Percentiles rank a stretch among this genome's conserved stretches.
These are phyloP conservation scores for Drosophila pseudoananassae DNA, from an alignment of 1,140 invertebrate species.

Conservation along the genomic window DNA sequence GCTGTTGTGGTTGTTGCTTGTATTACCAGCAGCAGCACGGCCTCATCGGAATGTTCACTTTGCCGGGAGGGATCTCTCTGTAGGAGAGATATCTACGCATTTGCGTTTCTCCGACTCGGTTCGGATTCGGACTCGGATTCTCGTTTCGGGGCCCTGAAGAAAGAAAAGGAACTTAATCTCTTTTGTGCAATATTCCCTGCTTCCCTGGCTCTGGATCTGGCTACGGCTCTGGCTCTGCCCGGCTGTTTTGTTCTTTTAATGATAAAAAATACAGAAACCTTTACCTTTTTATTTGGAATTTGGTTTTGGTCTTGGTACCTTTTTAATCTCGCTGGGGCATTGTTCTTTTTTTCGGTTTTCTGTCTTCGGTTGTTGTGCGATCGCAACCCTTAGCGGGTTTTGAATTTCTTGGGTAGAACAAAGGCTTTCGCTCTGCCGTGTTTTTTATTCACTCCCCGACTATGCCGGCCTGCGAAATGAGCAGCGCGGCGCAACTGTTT, in stretches of 20 bases:
- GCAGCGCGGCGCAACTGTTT: conserved; percentile 77
- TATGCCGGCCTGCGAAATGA: conserved; percentile 57
- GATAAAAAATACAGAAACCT: conserved; percentile 76
- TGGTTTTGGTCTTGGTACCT: conserved; percentile 56
- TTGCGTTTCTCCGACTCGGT: conserved; percentile 43
- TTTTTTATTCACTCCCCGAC: conserved; percentile 3
- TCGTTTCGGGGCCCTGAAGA: conserved; percentile 7
- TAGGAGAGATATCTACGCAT: conserved; percentile 61
- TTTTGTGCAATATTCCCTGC: conserved; percentile 74
- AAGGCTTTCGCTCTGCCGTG: conserved; percentile 47
- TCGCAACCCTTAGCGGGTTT: conserved; percentile 70
- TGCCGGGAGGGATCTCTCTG: conserved; percentile 37
- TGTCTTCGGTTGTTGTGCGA: conserved; percentile 8
- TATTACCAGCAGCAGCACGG: conserved; percentile 53
- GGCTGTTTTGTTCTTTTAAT: conserved; percentile 79
- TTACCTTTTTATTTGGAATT: conserved; percentile 82
- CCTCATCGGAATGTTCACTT: conserved; percentile 72
- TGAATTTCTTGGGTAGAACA: conserved; percentile 71
- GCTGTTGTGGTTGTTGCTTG: conserved; percentile 42
- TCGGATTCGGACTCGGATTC: background rate
- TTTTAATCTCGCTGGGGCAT: conserved; percentile 74
- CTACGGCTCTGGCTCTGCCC: background rate
- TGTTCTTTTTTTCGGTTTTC: conserved; percentile 71
- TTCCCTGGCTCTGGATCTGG: conserved; percentile 10
- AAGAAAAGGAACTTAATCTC: conserved; percentile 78